Evolutionary conservation across 2,113 vertebrate genomes (phyloP), one percentile per base, ranked within the genome.

Genomic region (Lanius collurio): DNA sequence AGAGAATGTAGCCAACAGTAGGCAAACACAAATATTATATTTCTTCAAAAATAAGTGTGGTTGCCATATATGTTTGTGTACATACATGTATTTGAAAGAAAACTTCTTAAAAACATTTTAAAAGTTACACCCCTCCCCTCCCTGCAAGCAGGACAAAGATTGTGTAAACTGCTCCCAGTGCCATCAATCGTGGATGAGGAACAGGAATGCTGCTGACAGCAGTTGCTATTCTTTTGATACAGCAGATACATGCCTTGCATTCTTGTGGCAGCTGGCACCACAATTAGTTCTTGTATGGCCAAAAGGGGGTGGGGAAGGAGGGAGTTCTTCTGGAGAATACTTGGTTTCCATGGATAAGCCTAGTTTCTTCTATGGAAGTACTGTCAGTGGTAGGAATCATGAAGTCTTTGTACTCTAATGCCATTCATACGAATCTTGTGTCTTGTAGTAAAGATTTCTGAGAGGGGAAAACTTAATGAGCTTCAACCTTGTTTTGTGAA

Each of bases 191-290:
- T 1, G 23, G 37, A 69, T 75, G 80, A 71, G 80, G 76, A 69
- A 52, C 22, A 92, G 80, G 88, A 97, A 93, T 73, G 88, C 90
- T 92, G 89, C 90, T 76, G 94, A 89, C 88, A 93, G 88, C 88
- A 94, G 83, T 62, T 93, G 93, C 91, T 92, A 83, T 94, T 95
- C 93, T 96, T 95, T 59, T 84, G 60, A 89, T 75, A 88, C 35
- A 91, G 60, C 70, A 96, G 90, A 93, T 2, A 87, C 86, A 95
- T 96, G 84, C 93, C 64, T 94, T 3, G 2, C 80, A 95, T 97
- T 95, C 95, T 83, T 2, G 42, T 1, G 20, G 88, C 93, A 97
- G 90, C 90, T 95, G 95, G 94, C 81, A 76, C 80, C 70, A 92
- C 92, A 95, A 75, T 93, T 96, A 94, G 37, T 68, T 64, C 90